Conservation (phyloP, 2,797 vertebrate species). For the Microtus obscurus region DNA sequence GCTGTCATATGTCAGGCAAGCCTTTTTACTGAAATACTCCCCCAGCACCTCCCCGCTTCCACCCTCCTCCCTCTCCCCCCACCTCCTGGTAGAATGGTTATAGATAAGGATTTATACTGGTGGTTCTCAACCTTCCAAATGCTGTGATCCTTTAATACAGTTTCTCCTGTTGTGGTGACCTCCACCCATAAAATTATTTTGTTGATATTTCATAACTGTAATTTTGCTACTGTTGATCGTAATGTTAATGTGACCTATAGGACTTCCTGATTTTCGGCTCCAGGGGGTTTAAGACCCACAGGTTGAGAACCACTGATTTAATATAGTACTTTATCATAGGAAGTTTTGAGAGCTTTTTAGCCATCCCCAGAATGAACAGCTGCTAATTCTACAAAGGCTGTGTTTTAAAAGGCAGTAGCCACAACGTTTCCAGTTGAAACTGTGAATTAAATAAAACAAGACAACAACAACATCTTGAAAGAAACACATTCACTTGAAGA, state of each 20-base stretch:
- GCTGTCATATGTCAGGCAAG: neutral
- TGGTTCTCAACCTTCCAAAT: neutral
- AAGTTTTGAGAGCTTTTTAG: neutral
- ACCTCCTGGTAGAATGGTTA: neutral
- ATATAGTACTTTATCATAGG: neutral
- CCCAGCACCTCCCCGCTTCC: neutral
- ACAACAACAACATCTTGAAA: neutral
- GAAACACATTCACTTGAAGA: conserved; percentile 37
- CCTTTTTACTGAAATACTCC: neutral
- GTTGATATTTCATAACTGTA: neutral
- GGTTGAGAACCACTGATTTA: neutral
- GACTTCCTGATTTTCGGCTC: neutral
- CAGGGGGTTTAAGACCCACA: neutral
- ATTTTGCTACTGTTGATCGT: neutral
- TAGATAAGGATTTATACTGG: neutral
- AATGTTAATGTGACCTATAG: neutral
- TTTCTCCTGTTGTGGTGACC: neutral
- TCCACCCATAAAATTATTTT: neutral
- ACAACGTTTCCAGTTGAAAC: conserved; percentile 21
- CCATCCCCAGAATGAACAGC: neutral
- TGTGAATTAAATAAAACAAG: neutral
- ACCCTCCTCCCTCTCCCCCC: neutral
- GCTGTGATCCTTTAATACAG: neutral
- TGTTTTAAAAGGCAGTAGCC: conserved; percentile 19
- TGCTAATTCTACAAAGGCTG: neutral